A percentile compares a stretch with the other conserved stretches of the same genome.
These are phyloP conservation scores for Lomographa bimaculata DNA, from an alignment of 2,888 invertebrate genomes.

Conservation along the genomic window DNA sequence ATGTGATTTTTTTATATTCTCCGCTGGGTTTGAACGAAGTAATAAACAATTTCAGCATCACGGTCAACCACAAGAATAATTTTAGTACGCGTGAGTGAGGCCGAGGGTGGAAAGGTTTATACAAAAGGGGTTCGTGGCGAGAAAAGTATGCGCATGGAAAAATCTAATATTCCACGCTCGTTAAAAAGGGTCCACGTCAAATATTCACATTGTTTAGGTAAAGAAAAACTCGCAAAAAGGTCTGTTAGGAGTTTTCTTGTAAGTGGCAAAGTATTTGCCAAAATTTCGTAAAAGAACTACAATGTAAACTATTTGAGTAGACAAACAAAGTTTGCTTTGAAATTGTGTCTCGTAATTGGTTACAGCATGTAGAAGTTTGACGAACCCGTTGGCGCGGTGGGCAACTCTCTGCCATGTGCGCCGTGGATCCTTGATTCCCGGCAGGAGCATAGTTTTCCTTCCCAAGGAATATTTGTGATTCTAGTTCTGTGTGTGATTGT, in stretches of 20 bases:
- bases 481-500: too few relatives aligned
- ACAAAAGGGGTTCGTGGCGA: constrained; percentile 20
- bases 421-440: too few relatives aligned
- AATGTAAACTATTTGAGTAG: too few relatives aligned
- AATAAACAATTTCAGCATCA: too few relatives aligned
- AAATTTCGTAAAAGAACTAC: constrained; percentile 2
- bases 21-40: too few relatives aligned
- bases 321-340: not conserved
- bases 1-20: too few relatives aligned
- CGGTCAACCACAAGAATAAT: not conserved
- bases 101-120: constrained; percentile 9
- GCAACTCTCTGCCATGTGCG: too few relatives aligned
- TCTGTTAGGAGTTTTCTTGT: constrained; percentile 21
- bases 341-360: too few relatives aligned
- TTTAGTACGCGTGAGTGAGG: not conserved
- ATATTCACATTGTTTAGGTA: constrained; percentile 56
- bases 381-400: too few relatives aligned
- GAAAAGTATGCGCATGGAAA: constrained; percentile 35
- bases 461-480: too few relatives aligned
- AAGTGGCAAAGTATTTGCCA: constrained; percentile 2
- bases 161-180: constrained; percentile 52
- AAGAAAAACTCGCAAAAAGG: constrained; percentile 37
- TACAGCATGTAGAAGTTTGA: too few relatives aligned
- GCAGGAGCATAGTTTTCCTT: too few relatives aligned
- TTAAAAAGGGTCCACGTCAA: constrained; percentile 56